Evolutionary conservation across 2,797 vertebrate species (phyloP).

Genomic region (Nyctalus aviator): DNA sequence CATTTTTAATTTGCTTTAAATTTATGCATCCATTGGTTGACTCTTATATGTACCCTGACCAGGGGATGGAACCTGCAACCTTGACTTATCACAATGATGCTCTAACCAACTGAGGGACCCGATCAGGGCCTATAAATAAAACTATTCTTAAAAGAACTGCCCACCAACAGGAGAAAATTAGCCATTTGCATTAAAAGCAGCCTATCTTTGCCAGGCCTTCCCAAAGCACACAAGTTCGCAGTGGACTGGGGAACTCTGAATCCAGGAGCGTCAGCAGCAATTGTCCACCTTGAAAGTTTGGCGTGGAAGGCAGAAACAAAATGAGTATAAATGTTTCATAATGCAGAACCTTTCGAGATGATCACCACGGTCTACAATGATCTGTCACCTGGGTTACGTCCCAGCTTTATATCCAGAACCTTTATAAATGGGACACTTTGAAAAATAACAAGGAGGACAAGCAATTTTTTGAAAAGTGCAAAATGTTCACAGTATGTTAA

Average conservation of each 20-base stretch:
- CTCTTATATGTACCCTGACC: background rate
- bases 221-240: slow-evolving; percentile 62
- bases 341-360: background rate
- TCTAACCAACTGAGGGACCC: background rate
- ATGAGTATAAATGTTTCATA: slow-evolving; percentile 8
- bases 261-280: background rate
- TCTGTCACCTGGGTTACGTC: background rate
- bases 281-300: slow-evolving; percentile 53
- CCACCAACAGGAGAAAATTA: slow-evolving; percentile 63
- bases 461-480: background rate
- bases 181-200: slow-evolving; percentile 38
- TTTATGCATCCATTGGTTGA: background rate
- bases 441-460: slow-evolving; percentile 28
- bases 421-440: slow-evolving; percentile 12
- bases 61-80: background rate
- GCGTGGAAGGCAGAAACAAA: background rate
- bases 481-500: slow-evolving; percentile 15
- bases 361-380: background rate
- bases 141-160: slow-evolving; percentile 54
- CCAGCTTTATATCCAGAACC: background rate
- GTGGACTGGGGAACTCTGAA: background rate
- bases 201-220: slow-evolving; percentile 55
- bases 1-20: slow-evolving; percentile 40
- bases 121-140: slow-evolving; percentile 43
- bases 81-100: background rate